Evolutionary conservation across 1,140 invertebrate species (phyloP), one percentile per base, ranked within the genome.

Genomic region (Acromyrmex charruanus): DNA sequence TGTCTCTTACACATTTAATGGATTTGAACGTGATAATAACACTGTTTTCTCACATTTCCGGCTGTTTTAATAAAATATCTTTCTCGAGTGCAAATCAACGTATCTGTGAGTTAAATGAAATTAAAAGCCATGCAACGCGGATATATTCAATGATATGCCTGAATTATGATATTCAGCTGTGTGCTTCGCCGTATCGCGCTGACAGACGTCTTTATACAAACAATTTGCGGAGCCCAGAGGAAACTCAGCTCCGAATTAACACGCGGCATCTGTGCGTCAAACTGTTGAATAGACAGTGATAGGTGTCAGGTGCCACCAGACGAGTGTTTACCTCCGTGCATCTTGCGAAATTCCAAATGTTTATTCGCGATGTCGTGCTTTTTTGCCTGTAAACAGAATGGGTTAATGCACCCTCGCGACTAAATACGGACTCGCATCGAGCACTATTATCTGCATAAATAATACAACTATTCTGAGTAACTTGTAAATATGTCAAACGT

Each of bases 241-340:
- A 75, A 84, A 84, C 80, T 84, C 80, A 35, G 69, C 80, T 63
- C 39, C 69, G 69, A 84, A 84, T 84, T 84, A 82, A 84, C 80
- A 84, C 44, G 80, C 80, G 69, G 68, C 80, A 84, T 84, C 69
- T 75, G 80, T 59, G 39, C 59, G 69, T 84, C 80, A 84, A 75
- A 84, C 55, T 59, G 80, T 63, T 84, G 69, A 84, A 84, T 84
- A 84, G 80, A 84, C 80, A 84, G 80, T 84, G 80, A 84, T 75
- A 84, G 80, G 80, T 61, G 80, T 84, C 80, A 84, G 80, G 69
- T 84, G 80, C 69, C n/a, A 84, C 55, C 39, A 74, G 69, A 75
- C 58, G 80, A 74, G 80, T 72, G 55, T 84, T 84, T 84, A 84
- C 39, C 72, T 84, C 21, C 53, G 35, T 25, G 39, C 55, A 61